Conservation (phyloP, 2,113 vertebrate genomes). For the Eidolon helvum region DNA sequence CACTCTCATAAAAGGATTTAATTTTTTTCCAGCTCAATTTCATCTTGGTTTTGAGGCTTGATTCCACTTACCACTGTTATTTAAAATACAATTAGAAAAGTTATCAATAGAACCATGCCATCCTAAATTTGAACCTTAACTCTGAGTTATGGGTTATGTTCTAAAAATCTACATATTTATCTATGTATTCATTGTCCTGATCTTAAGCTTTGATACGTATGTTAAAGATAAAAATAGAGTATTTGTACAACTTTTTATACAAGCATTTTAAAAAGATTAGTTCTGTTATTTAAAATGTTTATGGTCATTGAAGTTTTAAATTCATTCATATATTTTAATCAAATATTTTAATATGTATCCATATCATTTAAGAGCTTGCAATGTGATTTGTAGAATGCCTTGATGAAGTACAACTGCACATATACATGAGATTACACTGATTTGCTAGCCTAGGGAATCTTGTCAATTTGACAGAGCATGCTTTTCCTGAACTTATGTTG, state of each 20-base stretch:
- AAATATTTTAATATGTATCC: neutral
- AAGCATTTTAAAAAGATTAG: neutral
- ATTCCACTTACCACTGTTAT: neutral
- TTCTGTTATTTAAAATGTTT: neutral
- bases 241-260: neutral
- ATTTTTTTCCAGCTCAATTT: neutral
- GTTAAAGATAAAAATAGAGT: neutral
- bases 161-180: neutral
- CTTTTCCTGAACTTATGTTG: neutral
- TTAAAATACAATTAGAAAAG: neutral
- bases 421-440: neutral
- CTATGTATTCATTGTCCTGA: neutral
- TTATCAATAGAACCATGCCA: neutral
- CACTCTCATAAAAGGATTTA: neutral
- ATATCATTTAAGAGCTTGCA: neutral
- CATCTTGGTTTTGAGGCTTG: neutral
- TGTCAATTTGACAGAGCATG: neutral
- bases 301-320: neutral
- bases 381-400: neutral
- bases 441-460: neutral
- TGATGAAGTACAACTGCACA: neutral
- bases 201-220: neutral
- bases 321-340: neutral
- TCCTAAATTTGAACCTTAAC: neutral
- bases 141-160: neutral